Base-by-base conservation (phyloP, 2,888 invertebrate species). In the Lasioglossum figueresi region DNA sequence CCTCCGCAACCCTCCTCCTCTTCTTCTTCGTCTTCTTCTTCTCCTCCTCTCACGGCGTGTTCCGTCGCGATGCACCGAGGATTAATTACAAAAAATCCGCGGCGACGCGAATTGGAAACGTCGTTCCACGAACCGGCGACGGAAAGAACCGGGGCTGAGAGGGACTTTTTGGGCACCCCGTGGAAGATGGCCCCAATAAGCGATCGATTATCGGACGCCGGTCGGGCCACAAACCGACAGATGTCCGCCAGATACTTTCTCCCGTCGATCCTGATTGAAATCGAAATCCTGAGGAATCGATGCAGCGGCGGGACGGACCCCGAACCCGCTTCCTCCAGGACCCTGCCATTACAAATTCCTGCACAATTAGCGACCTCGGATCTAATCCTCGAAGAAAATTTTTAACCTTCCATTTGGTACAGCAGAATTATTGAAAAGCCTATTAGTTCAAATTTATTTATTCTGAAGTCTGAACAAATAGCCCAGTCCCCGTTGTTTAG, bases 1-100 rank as follows among this genome's bases (percentile, higher is more conserved):
- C 10, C 31, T n/a, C 27, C 56, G 31, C 43, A 34, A 12, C 63
- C 66, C 16, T 27, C 78, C 34, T 10, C 43, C 37, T 56, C 45
- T 63, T 76, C 70, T 77, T 79, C 52, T 56, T 68, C 71, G 56
- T 59, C 45, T 71, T 84, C 34, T 63, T 66, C 48, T 70, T 74
- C 80, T 73, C 87, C 75, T 59, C 70, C 43, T 23, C 70, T 56
- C 45, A 31, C 76, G 82, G 43, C 63, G 74, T 75, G 27, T 72
- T 68, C 82, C 72, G 77, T 84, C 89, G 84, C 85, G 84, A 82
- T 82, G 87, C 84, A 89, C 91, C 83, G 84, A 81, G 92, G 94
- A 94, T 94, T 94, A 94, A 94, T 94, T 94, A 94, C 94, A 94
- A 94, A 94, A 94, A 94, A 94, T 93, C 80, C 90, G 90, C 90